Percentiles rank a stretch among this genome's conserved stretches.
These are phyloP conservation scores for Phytoseiulus persimilis DNA, from an alignment of 2,888 invertebrate genomes.

Conservation along the genomic window DNA sequence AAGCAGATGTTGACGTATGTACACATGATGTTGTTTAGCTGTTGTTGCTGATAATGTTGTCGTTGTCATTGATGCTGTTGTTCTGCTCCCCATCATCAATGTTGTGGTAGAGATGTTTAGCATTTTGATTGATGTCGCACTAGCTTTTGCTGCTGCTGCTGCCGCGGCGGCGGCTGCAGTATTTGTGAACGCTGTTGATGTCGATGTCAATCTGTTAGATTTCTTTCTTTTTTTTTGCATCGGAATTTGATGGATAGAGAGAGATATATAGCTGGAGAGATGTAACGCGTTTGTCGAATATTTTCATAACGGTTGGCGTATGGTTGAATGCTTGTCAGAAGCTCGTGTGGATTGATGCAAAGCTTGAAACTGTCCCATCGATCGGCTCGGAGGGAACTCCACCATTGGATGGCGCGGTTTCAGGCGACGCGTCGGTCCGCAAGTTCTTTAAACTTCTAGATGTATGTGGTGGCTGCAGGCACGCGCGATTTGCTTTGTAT, in stretches of 20 bases:
- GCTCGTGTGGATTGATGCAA: not conserved
- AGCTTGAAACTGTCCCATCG: not conserved
- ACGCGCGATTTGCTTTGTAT: not conserved
- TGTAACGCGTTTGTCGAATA: slow-evolving; percentile 19
- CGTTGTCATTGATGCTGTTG: not conserved
- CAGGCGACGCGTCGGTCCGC: not conserved
- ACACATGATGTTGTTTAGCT: not conserved
- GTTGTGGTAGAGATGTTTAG: not conserved
- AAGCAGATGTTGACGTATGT: not conserved
- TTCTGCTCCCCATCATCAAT: not conserved
- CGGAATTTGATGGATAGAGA: slow-evolving; percentile 13
- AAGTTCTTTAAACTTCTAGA: not conserved
- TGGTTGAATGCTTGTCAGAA: slow-evolving; percentile 36
- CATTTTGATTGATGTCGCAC: not conserved
- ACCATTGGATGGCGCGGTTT: not conserved
- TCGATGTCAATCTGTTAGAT: not conserved
- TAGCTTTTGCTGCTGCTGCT: slow-evolving; percentile 18
- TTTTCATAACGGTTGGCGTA: slow-evolving; percentile 35
- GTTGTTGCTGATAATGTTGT: slow-evolving; percentile 21
- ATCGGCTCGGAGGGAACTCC: not conserved
- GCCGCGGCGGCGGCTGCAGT: not conserved
- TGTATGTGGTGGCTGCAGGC: not conserved
- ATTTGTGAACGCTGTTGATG: not conserved
- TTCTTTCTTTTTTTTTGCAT: not conserved
- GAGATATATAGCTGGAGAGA: slow-evolving; percentile 5